Percentiles rank a stretch among this genome's conserved stretches.
Evolutionary conservation across 2,113 vertebrate genomes (phyloP).

Genomic region (Prunella himalayana): DNA sequence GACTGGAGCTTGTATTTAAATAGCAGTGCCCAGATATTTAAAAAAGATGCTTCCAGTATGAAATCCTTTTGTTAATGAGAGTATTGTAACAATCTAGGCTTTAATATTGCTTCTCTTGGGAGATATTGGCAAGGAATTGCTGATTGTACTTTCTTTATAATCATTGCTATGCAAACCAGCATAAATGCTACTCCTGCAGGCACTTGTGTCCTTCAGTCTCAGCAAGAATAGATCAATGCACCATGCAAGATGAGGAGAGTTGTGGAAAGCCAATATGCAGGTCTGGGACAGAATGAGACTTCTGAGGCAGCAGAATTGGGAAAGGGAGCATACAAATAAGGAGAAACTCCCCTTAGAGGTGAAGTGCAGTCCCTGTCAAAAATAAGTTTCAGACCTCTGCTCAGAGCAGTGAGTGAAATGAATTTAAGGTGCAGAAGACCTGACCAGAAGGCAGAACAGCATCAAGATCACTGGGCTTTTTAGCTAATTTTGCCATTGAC

Average conservation of each 20-base stretch:
- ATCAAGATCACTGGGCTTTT: not conserved
- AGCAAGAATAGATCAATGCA: not conserved
- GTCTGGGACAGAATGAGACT: not conserved
- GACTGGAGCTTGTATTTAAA: not conserved
- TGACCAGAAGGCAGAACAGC: not conserved
- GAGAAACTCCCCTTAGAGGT: not conserved
- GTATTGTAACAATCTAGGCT: not conserved
- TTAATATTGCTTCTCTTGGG: not conserved
- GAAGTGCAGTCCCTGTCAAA: not conserved
- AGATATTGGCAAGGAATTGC: not conserved
- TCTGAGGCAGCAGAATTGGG: not conserved
- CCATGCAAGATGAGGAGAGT: not conserved
- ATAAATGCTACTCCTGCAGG: not conserved
- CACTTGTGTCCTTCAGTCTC: not conserved
- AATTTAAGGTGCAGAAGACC: not conserved
- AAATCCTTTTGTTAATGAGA: not conserved
- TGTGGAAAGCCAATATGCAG: not conserved
- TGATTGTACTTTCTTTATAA: not conserved
- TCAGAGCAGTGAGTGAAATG: not conserved
- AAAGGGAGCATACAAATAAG: not conserved
- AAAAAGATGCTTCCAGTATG: not conserved
- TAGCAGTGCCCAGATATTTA: not conserved
- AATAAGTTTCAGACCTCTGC: not conserved
- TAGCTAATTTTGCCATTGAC: not conserved
- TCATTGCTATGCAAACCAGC: not conserved